These are phyloP conservation scores for Drosophila ezoana DNA, from an alignment of 2,888 invertebrate species.

Conservation along the genomic window DNA sequence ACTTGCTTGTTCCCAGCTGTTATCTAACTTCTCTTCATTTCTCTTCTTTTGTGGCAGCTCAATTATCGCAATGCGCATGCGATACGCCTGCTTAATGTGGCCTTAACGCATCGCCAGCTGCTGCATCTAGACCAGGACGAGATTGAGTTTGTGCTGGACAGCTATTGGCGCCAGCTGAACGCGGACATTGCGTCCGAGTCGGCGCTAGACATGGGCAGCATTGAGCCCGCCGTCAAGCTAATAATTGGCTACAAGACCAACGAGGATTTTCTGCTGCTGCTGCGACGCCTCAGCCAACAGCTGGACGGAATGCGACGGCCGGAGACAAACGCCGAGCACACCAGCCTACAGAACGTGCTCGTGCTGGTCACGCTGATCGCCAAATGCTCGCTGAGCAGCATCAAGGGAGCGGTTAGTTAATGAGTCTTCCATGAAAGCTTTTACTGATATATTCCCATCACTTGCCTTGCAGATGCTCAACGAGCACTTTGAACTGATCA, in stretches of 20 bases:
- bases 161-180: constrained; percentile 82
- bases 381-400: constrained; percentile 79
- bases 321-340: constrained; percentile 45
- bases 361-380: constrained; percentile 74
- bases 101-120: constrained; percentile 71
- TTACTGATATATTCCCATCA: not conserved
- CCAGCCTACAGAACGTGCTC: constrained; percentile 62
- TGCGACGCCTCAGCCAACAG: constrained; percentile 67
- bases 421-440: constrained; percentile 34
- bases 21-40: not conserved
- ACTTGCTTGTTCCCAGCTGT: not conserved
- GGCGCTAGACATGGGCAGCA: constrained; percentile 52
- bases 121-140: constrained; percentile 83
- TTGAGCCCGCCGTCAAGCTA: constrained; percentile 76
- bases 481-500: constrained; percentile 83
- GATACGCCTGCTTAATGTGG: constrained; percentile 77
- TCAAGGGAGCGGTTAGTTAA: constrained; percentile 79
- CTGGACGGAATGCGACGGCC: constrained; percentile 47
- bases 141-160: constrained; percentile 81
- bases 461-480: constrained; percentile 80
- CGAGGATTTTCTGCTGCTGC: constrained; percentile 80
- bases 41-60: constrained; percentile 59
- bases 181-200: constrained; percentile 60
- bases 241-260: constrained; percentile 82
- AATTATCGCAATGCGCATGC: constrained; percentile 80